Percentiles rank a stretch among this genome's conserved stretches.
These are phyloP conservation scores for Drepana falcataria DNA, from an alignment of 2,888 invertebrate genomes.

Conservation along the genomic window DNA sequence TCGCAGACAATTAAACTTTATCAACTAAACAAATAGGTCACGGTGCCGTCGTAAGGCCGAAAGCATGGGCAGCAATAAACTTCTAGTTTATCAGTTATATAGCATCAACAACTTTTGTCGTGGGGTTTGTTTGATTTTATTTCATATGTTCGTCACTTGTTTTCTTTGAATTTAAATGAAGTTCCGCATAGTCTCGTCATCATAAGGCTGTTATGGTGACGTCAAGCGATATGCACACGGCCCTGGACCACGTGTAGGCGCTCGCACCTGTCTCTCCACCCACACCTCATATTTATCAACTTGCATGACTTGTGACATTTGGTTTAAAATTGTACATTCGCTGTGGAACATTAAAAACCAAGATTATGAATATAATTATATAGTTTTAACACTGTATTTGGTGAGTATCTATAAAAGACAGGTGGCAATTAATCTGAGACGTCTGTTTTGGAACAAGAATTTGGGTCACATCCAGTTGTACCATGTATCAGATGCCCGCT, in stretches of 20 bases:
- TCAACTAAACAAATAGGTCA: too few species aligned
- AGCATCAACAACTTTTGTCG: too few species aligned
- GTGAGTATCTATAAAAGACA: constrained; percentile 13
- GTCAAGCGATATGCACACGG: constrained; percentile 67
- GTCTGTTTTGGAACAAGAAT: constrained; percentile 8
- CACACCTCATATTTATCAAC: constrained; percentile 47
- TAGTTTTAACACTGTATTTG: constrained; percentile 10
- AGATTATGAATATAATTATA: constrained; percentile 7
- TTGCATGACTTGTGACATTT: constrained; percentile 10
- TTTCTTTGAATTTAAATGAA: constrained; percentile 27
- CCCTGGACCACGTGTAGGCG: constrained; percentile 60
- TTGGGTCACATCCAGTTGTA: constrained; percentile 36
- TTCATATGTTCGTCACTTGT: constrained; percentile 1
- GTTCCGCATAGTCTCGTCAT: constrained; percentile 42
- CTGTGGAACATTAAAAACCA: background rate
- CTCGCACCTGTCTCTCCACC: constrained; percentile 58
- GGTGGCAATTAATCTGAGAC: constrained; percentile 21
- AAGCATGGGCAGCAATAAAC: too few species aligned
- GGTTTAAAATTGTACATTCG: background rate
- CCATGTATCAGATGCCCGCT: constrained; percentile 46
- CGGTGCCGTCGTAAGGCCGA: too few species aligned
- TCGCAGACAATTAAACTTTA: too few species aligned
- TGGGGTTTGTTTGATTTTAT: constrained; percentile 5
- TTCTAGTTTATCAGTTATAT: too few species aligned
- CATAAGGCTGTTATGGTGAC: constrained; percentile 61